Conservation (phyloP, 2,888 invertebrate species). For the Argyresthia goedartella region DNA sequence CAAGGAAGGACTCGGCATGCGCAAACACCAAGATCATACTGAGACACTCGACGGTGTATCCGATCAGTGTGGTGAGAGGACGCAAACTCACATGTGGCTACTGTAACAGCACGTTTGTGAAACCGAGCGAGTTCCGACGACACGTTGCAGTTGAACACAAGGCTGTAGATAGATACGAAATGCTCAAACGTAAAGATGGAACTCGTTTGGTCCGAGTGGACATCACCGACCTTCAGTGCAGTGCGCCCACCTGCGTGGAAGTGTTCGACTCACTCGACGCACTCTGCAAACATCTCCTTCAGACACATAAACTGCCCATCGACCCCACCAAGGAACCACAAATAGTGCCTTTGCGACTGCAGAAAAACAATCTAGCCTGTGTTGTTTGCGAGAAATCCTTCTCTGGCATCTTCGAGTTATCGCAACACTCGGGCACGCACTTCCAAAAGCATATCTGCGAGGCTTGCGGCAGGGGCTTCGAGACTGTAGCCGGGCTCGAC, state of each 20-base stretch:
- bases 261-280: conserved; percentile 14
- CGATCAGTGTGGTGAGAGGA: background rate
- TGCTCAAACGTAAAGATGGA: background rate
- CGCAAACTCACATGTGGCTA: background rate
- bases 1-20: background rate
- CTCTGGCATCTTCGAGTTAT: background rate
- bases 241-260: background rate
- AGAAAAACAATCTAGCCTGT: background rate
- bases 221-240: conserved; percentile 1
- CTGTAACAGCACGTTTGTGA: background rate
- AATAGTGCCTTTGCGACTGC: conserved; percentile 1
- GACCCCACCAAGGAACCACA: conserved; percentile 12
- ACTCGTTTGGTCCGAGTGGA: background rate
- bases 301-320: conserved; percentile 12
- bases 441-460: conserved; percentile 9
- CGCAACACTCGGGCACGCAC: conserved; percentile 3
- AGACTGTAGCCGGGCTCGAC: conserved; percentile 6
- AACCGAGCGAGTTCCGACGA: background rate
- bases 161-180: background rate
- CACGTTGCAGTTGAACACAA: background rate
- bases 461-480: conserved; percentile 11
- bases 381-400: conserved; percentile 4
- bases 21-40: background rate
- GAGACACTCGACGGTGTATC: background rate
- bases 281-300: conserved; percentile 19